These are phyloP conservation scores for Chrysomela aeneicollis DNA, from an alignment of 2,888 invertebrate species.

Conservation along the genomic window DNA sequence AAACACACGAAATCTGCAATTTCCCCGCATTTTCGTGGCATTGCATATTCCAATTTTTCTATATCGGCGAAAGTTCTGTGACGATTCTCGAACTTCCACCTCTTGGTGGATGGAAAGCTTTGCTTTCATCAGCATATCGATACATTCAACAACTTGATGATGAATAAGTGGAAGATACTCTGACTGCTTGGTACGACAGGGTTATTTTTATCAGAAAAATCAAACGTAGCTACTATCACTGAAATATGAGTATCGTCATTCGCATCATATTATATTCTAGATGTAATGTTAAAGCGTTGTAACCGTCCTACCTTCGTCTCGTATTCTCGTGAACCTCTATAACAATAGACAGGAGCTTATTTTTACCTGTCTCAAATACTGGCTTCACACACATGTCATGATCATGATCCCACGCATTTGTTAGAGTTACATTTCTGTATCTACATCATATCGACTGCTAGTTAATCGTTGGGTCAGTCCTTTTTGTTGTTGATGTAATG, in stretches of 20 bases:
- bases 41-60: constrained; percentile 41
- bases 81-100: constrained; percentile 9
- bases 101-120: too few relatives aligned
- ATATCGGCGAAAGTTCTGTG: constrained; percentile 32
- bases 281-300: constrained; percentile 46
- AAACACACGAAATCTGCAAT: too few relatives aligned
- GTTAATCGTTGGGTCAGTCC: constrained; percentile 45
- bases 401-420: constrained; percentile 52
- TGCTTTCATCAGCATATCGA: too few relatives aligned
- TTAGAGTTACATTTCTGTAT: constrained; percentile 49
- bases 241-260: constrained; percentile 42
- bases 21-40: constrained; percentile 52
- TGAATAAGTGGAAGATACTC: too few relatives aligned
- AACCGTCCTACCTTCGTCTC: constrained; percentile 41
- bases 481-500: constrained; percentile 14
- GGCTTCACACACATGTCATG: constrained; percentile 53
- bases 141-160: constrained; percentile 17
- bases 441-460: constrained; percentile 57
- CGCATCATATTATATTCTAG: constrained; percentile 34
- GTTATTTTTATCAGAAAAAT: constrained; percentile 27
- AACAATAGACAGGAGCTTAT: constrained; percentile 52
- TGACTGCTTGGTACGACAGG: constrained; percentile 27
- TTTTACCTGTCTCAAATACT: constrained; percentile 50
- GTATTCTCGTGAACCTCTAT: constrained; percentile 40
- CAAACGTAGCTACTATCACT: constrained; percentile 29